A percentile compares a stretch with the other conserved stretches of the same genome.
These are phyloP conservation scores for Amia ocellicauda DNA, from an alignment of 2,113 vertebrate genomes.

Conservation along the genomic window DNA sequence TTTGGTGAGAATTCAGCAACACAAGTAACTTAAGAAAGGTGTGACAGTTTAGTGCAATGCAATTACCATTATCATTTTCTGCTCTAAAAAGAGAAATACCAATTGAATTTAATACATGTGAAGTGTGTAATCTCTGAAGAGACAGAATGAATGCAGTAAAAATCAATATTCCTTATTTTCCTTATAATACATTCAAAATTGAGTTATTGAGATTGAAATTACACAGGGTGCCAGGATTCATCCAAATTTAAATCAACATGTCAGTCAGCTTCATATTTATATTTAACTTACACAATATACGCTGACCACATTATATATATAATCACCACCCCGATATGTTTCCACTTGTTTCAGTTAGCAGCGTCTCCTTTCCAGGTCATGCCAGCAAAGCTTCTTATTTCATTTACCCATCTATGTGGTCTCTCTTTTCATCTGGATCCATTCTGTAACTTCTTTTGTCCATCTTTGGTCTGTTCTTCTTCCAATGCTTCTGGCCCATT, in stretches of 20 bases:
- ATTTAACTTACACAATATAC: too few species aligned
- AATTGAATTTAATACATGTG: slow-evolving; percentile 56
- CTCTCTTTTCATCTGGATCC: too few species aligned
- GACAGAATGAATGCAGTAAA: slow-evolving; percentile 61
- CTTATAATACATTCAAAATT: slow-evolving; percentile 71
- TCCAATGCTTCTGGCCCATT: too few species aligned
- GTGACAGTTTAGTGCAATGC: slow-evolving; percentile 30
- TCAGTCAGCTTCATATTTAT: slow-evolving; percentile 57
- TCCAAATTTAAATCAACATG: slow-evolving; percentile 72
- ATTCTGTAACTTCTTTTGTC: too few species aligned
- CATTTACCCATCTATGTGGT: too few species aligned
- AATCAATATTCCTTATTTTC: slow-evolving; percentile 65
- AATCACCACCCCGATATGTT: too few species aligned
- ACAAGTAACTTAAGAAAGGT: not conserved
- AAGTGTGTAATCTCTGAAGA: slow-evolving; percentile 57
- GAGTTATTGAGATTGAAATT: slow-evolving; percentile 72
- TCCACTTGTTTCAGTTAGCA: too few species aligned
- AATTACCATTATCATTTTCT: slow-evolving; percentile 49
- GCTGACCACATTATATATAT: too few species aligned
- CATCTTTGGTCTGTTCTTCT: too few species aligned
- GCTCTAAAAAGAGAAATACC: slow-evolving; percentile 55
- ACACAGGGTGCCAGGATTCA: slow-evolving; percentile 56
- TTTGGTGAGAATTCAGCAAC: too few species aligned
- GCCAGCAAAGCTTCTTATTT: too few species aligned
- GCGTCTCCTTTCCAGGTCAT: too few species aligned